Percentiles rank a stretch among this genome's conserved stretches.
Conservation (phyloP, 2,797 vertebrate species). For the Echiichthys vipera region DNA sequence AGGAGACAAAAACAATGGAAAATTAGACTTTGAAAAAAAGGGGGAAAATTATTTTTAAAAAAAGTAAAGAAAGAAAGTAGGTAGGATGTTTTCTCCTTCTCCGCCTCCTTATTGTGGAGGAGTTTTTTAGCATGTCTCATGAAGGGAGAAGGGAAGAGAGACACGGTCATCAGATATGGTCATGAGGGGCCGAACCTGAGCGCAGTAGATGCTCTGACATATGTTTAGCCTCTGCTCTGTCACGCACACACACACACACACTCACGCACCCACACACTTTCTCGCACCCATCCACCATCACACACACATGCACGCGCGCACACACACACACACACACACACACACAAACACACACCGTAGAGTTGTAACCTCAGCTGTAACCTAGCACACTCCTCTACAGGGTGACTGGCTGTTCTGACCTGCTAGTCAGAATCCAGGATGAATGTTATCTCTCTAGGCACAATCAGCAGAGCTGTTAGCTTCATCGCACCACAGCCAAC, state of each 20-base stretch:
- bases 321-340: constrained; percentile 33
- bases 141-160: constrained; percentile 56
- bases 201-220: constrained; percentile 48
- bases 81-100: constrained; percentile 50
- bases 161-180: constrained; percentile 41
- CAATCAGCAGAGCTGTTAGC: constrained; percentile 76
- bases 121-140: constrained; percentile 70
- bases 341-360: constrained; percentile 28
- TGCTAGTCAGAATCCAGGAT: constrained; percentile 72
- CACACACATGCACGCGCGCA: constrained; percentile 24
- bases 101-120: constrained; percentile 41
- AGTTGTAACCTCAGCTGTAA: constrained; percentile 73
- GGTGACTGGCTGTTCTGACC: constrained; percentile 68
- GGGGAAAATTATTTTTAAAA: constrained; percentile 24
- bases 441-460: constrained; percentile 80
- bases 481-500: constrained; percentile 61
- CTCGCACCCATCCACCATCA: constrained; percentile 37
- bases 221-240: constrained; percentile 68
- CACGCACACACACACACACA: constrained; percentile 61
- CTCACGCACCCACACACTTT: constrained; percentile 39
- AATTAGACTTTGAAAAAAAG: constrained; percentile 33
- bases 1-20: constrained; percentile 47
- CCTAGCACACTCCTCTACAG: constrained; percentile 67
- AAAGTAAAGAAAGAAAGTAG: constrained; percentile 21
- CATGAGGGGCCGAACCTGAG: constrained; percentile 56